These are phyloP conservation scores for Hiodon tergisus DNA, from an alignment of 2,113 vertebrate species.

Conservation along the genomic window DNA sequence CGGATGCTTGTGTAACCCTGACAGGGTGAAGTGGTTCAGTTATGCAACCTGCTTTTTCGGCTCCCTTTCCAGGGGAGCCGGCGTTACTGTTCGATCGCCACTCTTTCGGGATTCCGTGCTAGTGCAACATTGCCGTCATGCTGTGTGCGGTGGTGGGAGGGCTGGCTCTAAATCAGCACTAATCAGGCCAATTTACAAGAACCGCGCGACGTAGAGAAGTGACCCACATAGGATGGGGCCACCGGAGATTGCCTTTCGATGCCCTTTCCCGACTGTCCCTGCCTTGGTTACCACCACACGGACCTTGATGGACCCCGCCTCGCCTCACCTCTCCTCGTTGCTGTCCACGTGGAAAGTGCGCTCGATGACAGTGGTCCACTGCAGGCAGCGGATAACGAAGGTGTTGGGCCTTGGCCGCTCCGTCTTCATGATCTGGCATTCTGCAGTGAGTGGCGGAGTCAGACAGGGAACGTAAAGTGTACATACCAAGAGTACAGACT, in stretches of 20 bases:
- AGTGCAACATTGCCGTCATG: too few species aligned
- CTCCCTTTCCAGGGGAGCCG: too few species aligned
- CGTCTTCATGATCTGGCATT: constrained; percentile 78
- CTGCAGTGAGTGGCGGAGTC: constrained; percentile 36
- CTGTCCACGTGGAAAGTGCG: constrained; percentile 90
- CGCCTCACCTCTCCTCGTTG: constrained; percentile 74
- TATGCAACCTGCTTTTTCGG: too few species aligned
- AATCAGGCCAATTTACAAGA: constrained; percentile 6
- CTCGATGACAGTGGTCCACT: constrained; percentile 94
- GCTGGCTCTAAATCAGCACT: too few species aligned
- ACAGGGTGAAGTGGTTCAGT: too few species aligned
- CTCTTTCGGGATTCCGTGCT: too few species aligned
- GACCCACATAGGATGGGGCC: too few species aligned
- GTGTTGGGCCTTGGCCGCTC: constrained; percentile 87
- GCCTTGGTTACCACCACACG: background rate
- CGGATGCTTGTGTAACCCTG: background rate
- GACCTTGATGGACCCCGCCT: background rate
- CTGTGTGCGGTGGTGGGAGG: background rate
- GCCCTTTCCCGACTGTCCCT: background rate
- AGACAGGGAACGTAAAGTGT: constrained; percentile 14
- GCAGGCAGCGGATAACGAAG: constrained; percentile 89
- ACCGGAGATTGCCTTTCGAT: too few species aligned
- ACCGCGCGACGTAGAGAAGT: background rate
- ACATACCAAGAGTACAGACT: constrained; percentile 24
- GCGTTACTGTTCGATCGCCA: too few species aligned